These are phyloP conservation scores for Siniperca chuatsi DNA, from an alignment of 2,113 vertebrate species.

Conservation along the genomic window DNA sequence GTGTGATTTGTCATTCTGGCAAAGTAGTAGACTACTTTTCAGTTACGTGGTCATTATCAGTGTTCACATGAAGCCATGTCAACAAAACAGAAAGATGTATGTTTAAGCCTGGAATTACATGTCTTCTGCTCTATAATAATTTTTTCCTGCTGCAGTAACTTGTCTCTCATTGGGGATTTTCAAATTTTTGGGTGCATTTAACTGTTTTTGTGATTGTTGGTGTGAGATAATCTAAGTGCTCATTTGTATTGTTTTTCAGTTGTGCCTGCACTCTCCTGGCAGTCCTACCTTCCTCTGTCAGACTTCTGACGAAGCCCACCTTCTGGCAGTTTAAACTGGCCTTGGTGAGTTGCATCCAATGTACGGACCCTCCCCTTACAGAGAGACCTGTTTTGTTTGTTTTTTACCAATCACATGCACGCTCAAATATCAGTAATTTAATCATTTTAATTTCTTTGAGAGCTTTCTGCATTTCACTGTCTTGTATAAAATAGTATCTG, in stretches of 20 bases:
- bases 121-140: neutral
- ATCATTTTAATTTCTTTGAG: neutral
- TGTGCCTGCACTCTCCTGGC: slow-evolving; percentile 90
- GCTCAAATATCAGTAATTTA: neutral
- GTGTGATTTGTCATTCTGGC: neutral
- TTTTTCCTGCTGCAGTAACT: slow-evolving; percentile 6
- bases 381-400: neutral
- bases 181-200: neutral
- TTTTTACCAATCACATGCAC: neutral
- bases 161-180: slow-evolving; percentile 16
- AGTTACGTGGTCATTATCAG: neutral
- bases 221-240: slow-evolving; percentile 28
- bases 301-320: slow-evolving; percentile 89
- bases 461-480: neutral
- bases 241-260: slow-evolving; percentile 80
- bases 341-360: slow-evolving; percentile 88
- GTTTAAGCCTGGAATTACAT: slow-evolving; percentile 2
- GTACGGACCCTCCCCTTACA: neutral
- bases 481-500: neutral
- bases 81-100: neutral
- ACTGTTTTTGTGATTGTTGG: neutral
- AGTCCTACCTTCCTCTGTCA: slow-evolving; percentile 89
- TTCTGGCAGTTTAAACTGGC: slow-evolving; percentile 91
- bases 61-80: neutral
- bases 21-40: neutral